Conservation (phyloP, 1,140 invertebrate species). For the Oryctes rhinoceros region DNA sequence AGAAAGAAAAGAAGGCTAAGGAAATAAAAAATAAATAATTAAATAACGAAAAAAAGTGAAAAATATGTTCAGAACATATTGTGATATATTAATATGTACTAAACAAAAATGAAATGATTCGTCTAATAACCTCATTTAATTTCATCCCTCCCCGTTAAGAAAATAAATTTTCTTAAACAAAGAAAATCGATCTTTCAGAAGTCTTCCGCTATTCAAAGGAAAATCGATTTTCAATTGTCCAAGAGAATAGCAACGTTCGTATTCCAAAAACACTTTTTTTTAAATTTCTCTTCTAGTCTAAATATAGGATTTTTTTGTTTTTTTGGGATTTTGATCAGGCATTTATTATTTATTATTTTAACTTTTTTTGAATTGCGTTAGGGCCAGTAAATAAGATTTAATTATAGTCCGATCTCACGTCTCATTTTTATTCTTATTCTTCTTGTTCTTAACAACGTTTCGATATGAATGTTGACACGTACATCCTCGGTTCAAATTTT, state of each 20-base stretch:
- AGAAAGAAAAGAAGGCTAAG: conserved; percentile 21
- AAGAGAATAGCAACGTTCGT: conserved; percentile 2
- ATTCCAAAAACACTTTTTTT: conserved; percentile 3
- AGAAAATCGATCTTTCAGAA: conserved; percentile 24
- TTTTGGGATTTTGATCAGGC: conserved; percentile 17
- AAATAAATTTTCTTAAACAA: conserved; percentile 19
- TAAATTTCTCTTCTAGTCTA: conserved; percentile 24
- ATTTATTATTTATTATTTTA: conserved; percentile 22
- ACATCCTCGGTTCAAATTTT: conserved; percentile 12
- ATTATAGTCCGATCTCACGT: conserved; percentile 26
- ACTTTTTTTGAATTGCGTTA: conserved; percentile 20
- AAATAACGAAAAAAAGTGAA: conserved; percentile 24
- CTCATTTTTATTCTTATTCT: conserved; percentile 25
- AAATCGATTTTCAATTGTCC: conserved; percentile 32
- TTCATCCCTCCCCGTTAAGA: neutral
- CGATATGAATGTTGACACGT: no score
- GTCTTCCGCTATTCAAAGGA: conserved; percentile 23
- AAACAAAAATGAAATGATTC: no score
- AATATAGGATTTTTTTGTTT: neutral
- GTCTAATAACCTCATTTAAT: no score
- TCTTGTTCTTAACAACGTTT: conserved; percentile 1
- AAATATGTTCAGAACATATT: conserved; percentile 59
- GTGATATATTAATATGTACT: conserved; percentile 51
- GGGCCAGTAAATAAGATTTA: conserved; percentile 34
- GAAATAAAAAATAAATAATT: conserved; percentile 44